Evolutionary conservation across 2,888 invertebrate genomes (phyloP), one percentile per base, ranked within the genome.

Genomic region (Acrocyrtus sp.): DNA sequence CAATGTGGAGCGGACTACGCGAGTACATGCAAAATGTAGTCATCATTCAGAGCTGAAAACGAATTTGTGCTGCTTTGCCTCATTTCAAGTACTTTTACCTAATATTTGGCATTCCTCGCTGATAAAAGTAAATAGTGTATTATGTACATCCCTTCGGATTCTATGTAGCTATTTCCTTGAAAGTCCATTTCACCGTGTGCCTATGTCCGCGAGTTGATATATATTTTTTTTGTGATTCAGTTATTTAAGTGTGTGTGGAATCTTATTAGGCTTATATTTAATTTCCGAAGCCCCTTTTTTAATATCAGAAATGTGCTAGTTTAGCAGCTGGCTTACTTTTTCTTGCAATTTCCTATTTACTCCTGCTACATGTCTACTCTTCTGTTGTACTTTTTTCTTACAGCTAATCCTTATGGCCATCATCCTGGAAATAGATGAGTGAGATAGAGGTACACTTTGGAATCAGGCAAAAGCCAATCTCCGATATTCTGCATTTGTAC

Each of bases 351-450:
- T 39, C 27, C 22, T 24, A 39, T n/a, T n/a, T 61, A 21, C 48
- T 48, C 50, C 21, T 26, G 58, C 26, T 67, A 19, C 50, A 27
- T 39, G 43, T 51, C 29, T 50, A n/a, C 19, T 57, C 51, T 57
- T 57, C 39, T 45, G 19, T 43, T 47, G 45, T 58, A 47, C 12
- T 24, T 43, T 6, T 24, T 1, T 6, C n/a, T 61, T 54, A 4
- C 29, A n/a, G 47, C 72, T 72, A 72, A 72, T 66, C 72, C 66
- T 65, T 72, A 66, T 72, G n/a, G n/a, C n/a, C n/a, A n/a, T n/a
- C 65, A 72, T 72, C 63, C 54, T 65, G 22, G 41, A 61, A 65
- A 27, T n/a, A 51, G 50, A 53, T 43, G 51, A 22, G 27, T 58
- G 58, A 43, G 56, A 47, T 29, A 48, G 27, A 53, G 41, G 43